Conservation (phyloP, 2,797 vertebrate genomes). For the Sphenodon punctatus region DNA sequence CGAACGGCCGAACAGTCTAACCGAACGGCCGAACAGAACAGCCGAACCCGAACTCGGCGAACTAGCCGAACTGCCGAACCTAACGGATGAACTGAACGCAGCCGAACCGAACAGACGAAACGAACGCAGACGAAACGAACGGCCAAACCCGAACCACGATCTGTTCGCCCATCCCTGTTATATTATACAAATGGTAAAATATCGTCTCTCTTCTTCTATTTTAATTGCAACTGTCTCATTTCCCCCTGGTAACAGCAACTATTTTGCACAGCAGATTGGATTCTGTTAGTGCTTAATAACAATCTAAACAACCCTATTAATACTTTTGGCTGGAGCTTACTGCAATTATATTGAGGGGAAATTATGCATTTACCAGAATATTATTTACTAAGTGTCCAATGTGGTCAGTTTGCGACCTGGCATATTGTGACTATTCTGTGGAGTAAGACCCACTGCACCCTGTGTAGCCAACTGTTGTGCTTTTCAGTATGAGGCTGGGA, state of each 20-base stretch:
- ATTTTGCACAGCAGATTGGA: background rate
- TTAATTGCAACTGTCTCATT: background rate
- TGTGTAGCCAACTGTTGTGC: background rate
- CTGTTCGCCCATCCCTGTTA: too few relatives aligned
- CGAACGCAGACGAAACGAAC: too few relatives aligned
- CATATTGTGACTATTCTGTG: background rate
- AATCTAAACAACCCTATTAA: background rate
- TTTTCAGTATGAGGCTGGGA: background rate
- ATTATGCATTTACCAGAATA: background rate
- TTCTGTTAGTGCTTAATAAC: background rate
- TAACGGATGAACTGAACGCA: too few relatives aligned
- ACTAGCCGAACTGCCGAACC: too few relatives aligned
- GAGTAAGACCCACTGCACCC: background rate
- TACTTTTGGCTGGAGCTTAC: background rate
- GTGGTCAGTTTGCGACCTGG: background rate
- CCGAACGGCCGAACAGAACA: too few relatives aligned
- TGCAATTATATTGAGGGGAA: background rate
- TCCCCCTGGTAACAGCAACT: background rate
- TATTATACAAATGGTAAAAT: background rate
- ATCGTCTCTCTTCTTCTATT: background rate
- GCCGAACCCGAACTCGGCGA: too few relatives aligned
- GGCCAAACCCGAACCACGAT: too few relatives aligned
- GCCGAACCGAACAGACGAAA: too few relatives aligned
- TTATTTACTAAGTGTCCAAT: accelerated
- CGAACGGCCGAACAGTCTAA: too few relatives aligned